Percentiles rank a stretch among this genome's conserved stretches.
These are phyloP conservation scores for Eulemur rufifrons DNA, from an alignment of 2,113 vertebrate species.

Conservation along the genomic window DNA sequence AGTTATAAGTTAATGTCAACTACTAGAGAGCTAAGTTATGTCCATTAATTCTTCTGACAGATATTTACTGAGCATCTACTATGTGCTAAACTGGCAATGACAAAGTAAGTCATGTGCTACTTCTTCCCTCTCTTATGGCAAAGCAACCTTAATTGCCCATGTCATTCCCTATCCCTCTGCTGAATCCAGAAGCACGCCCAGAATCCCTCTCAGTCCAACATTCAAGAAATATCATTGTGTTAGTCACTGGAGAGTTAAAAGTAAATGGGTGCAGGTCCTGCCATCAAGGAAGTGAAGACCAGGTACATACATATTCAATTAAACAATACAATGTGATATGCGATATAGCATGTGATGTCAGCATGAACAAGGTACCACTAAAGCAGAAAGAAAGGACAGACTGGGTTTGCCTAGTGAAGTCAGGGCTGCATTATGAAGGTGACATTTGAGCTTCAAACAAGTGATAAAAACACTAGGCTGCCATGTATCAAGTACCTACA, in stretches of 20 bases:
- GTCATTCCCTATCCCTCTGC: neutral
- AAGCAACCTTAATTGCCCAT: neutral
- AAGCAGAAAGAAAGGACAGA: neutral
- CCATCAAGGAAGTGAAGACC: neutral
- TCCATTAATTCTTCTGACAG: neutral
- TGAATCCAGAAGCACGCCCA: neutral
- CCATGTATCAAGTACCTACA: neutral
- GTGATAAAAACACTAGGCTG: neutral
- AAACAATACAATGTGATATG: neutral
- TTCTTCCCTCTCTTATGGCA: neutral
- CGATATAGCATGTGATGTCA: neutral
- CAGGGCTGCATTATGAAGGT: neutral
- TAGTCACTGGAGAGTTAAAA: neutral
- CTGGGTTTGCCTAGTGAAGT: neutral
- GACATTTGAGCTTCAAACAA: neutral
- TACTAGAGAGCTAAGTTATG: neutral
- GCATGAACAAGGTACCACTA: neutral
- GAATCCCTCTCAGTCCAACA: neutral
- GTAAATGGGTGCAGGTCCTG: neutral
- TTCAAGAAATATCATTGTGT: neutral
- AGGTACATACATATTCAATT: neutral
- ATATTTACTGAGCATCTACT: neutral
- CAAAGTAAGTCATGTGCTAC: neutral
- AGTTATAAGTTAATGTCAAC: neutral
- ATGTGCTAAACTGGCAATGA: neutral